Evolutionary conservation across 2,113 vertebrate species (phyloP), one percentile per base, ranked within the genome.

Genomic region (Sinocyclocheilus anshuiensis): DNA sequence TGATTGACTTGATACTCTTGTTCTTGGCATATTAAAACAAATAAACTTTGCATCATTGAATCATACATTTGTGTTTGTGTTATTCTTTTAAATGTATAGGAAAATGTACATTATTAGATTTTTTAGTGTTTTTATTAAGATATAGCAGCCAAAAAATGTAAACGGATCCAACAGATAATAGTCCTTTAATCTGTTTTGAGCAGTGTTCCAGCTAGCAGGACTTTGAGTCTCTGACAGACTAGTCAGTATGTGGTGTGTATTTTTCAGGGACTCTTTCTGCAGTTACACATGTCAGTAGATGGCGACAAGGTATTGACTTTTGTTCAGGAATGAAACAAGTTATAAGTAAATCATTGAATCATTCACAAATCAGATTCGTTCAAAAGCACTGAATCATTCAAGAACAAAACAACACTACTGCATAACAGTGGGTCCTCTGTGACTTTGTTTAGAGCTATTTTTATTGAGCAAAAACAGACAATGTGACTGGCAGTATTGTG

Each of bases 61-160:
- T 81, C 22, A 63, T 11, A 81, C 45, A 80, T 81, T 61, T 81
- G 59, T 67, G 22, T 81, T 48, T 45, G 12, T 48, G 12, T 24
- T 22, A 24, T 24, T 11, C 55, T 80, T 72, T 36, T 8, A 42
- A 42, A 42, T 42, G 18, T 42, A 42, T 22, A 74, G 7, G 7
- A 53, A 42, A 36, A 61, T n/a, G 57, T 61, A 61, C 22, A 61
- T 8, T n/a, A 61, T 61, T 0, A 61, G 20, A 10, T 61, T 10
- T 61, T n/a, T n/a, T 20, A 1, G 55, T 45, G 84, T 67, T 8
- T 18, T 69, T 7, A 20, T 59, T 67, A 29, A 13, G 11, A 18
- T 7, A 33, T 16, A 20, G 26, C 8, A 71, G 4, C 67, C 29
- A 71, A 71, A 71, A 55, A 55, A 55, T 18, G 0, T 0, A 18